phyloP scores from a whole-genome alignment of 2,113 vertebrate genomes.

The Hypocryptadius cinnamomeus region DNA sequence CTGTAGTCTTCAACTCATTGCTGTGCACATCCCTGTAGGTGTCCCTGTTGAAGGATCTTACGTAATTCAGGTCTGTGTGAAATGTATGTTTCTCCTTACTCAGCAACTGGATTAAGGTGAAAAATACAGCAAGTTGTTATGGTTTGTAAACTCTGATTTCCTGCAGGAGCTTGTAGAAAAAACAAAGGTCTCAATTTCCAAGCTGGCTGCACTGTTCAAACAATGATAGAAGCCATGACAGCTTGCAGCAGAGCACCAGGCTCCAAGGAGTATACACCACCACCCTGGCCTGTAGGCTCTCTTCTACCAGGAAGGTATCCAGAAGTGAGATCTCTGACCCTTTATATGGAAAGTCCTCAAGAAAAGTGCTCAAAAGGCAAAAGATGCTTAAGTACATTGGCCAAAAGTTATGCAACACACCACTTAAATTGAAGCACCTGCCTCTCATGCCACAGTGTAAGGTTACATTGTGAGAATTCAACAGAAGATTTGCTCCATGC shows the following conservation, averaged over 20 bases:
- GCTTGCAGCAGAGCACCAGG: not conserved
- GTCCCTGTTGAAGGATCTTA: not conserved
- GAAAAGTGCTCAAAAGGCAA: not conserved
- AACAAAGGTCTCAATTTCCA: not conserved
- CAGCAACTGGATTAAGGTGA: not conserved
- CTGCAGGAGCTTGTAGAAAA: not conserved
- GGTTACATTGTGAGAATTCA: not conserved
- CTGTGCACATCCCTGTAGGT: not conserved
- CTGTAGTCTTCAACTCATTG: not conserved
- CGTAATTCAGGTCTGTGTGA: not conserved
- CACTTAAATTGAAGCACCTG: not conserved
- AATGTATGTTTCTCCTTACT: not conserved
- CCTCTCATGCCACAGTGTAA: not conserved
- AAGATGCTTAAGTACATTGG: not conserved
- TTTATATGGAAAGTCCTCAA: not conserved
- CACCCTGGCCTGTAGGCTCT: accelerated
- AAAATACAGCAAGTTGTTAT: not conserved
- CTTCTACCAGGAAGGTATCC: not conserved
- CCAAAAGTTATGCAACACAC: not conserved
- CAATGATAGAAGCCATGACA: not conserved
- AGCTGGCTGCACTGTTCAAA: not conserved
- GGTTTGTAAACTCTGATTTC: not conserved
- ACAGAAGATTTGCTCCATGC: not conserved
- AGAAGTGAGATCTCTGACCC: not conserved
- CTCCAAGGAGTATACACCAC: not conserved